Base-by-base conservation (phyloP, 1,140 invertebrate genomes). In the Rhopalosiphum maidis region DNA sequence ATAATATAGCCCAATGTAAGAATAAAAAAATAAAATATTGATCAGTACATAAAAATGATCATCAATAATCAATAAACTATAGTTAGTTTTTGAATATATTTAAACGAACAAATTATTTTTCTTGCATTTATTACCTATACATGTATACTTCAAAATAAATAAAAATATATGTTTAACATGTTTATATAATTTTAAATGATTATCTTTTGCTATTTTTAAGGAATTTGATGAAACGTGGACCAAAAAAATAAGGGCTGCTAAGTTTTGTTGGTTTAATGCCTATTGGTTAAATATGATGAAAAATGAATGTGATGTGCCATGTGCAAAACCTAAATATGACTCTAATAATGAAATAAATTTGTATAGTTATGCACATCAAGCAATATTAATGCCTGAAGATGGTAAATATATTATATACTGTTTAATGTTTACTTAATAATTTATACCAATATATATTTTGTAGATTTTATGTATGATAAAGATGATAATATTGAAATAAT, bases 201-300 rank as follows among this genome's bases (percentile, higher is more conserved):
- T 86, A 22, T 93, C 25, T 7, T 92, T 48, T 25, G 68, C 30
- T n/a, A n/a, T 77, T 94, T 94, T 95, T 68, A 94, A 97, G 97
- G 97, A 99, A 95, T 97, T 97, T 95, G 97, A 98, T 95, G 96
- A 96, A 94, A 97, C 98, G 93, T 99, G 99, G 99, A 97, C 98
- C 6, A 97, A 97, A 55, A 96, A 98, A 94, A 99, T 99, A 93
- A 98, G 98, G 96, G 96, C 98, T 94, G 99, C 99, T 95, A 98
- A 99, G 94, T 99, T 99, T 95, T 96, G 98, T 41, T 98, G 98
- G 95, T 98, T 99, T 95, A 99, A 99, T 95, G 97, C 98, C 1
- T 98, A 99, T 95, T 99, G 99, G 99, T 95, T 99, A 88, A 98
- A 99, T 94, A 99, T 99, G 97, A 98, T 99, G 48, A 97, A 98